A percentile compares a stretch with the other conserved stretches of the same genome.
These are phyloP conservation scores for Nycticebus coucang DNA, from an alignment of 2,113 vertebrate species.

Conservation along the genomic window DNA sequence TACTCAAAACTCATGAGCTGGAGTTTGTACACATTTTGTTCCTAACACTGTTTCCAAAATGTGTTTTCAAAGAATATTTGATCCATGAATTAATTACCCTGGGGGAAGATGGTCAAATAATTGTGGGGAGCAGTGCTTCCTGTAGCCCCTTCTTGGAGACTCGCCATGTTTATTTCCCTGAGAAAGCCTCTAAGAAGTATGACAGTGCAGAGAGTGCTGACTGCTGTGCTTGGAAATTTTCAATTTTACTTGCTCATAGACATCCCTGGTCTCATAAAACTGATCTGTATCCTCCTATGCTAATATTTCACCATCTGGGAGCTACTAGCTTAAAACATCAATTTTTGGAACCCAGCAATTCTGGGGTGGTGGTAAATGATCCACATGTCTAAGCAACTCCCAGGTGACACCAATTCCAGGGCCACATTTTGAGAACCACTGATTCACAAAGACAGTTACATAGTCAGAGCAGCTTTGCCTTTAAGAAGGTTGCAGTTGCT, in stretches of 20 bases:
- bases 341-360: background rate
- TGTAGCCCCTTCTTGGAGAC: background rate
- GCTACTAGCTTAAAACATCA: background rate
- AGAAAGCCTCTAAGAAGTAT: background rate
- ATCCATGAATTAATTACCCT: background rate
- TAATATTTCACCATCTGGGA: background rate
- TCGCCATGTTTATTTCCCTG: background rate
- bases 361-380: background rate
- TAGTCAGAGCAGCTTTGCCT: background rate
- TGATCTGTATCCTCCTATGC: background rate
- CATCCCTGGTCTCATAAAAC: background rate
- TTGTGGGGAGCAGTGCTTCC: background rate
- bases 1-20: background rate
- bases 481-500: background rate
- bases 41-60: background rate
- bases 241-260: background rate
- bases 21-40: background rate
- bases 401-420: background rate
- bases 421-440: background rate
- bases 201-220: background rate
- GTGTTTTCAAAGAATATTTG: background rate
- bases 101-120: background rate
- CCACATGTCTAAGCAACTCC: background rate
- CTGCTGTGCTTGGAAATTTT: background rate
- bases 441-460: background rate